Evolutionary conservation across 1,140 invertebrate genomes (phyloP).

Genomic region (Aphaenogaster ashmeadi): DNA sequence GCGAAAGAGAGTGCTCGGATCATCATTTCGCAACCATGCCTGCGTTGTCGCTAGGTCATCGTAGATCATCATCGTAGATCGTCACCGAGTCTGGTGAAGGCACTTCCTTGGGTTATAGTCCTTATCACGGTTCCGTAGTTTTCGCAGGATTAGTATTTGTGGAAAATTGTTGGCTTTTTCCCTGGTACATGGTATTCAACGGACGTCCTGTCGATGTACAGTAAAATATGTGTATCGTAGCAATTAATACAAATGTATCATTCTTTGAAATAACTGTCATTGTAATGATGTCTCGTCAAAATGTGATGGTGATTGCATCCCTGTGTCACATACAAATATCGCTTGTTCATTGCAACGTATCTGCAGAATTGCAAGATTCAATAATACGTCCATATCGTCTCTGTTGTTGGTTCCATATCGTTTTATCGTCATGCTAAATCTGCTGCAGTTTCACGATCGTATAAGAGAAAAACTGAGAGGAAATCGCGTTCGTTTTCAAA

Average conservation of each 20-base stretch:
- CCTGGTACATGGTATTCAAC: slow-evolving; percentile 10
- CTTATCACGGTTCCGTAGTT: background rate
- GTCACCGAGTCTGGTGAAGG: slow-evolving; percentile 9
- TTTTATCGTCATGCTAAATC: background rate
- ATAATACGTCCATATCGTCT: slow-evolving; percentile 7
- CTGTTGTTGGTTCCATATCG: background rate
- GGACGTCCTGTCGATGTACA: background rate
- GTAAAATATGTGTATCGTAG: slow-evolving; percentile 1
- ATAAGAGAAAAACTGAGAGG: background rate
- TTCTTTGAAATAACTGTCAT: slow-evolving; percentile 34
- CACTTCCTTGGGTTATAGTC: background rate
- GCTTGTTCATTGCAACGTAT: background rate
- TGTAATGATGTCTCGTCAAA: slow-evolving; percentile 32
- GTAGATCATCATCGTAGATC: slow-evolving; percentile 17
- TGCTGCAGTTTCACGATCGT: background rate
- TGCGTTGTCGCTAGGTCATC: slow-evolving; percentile 30
- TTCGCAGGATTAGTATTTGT: slow-evolving; percentile 3
- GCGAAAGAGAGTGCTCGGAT: background rate
- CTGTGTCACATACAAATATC: background rate
- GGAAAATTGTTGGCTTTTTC: background rate
- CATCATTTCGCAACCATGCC: slow-evolving; percentile 36
- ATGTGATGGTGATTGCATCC: slow-evolving; percentile 30
- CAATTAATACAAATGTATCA: slow-evolving; percentile 45
- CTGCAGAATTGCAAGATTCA: background rate
- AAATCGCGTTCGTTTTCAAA: slow-evolving; percentile 6